Evolutionary conservation across 2,797 vertebrate species (phyloP), one percentile per base, ranked within the genome.

Genomic region (Hippopotamyrus pictus): DNA sequence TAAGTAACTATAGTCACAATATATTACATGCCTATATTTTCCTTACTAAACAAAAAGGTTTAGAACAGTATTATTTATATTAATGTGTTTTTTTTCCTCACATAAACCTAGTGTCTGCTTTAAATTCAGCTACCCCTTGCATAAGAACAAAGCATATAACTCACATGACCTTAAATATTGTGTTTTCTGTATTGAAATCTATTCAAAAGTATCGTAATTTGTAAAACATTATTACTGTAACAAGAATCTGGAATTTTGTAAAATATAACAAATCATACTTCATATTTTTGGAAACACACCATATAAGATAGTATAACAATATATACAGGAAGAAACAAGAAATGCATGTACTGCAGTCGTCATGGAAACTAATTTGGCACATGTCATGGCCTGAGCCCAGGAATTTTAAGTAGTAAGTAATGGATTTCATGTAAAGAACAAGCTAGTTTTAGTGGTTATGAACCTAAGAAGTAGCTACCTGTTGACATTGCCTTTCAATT

Each of bases 31-130:
- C 29, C 29, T 73, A 73, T 73, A 73, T 73, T 37, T 33, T 22
- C 37, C 5, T 73, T 33, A 37, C 5, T 73, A 82, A 82, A 41
- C 37, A n/a, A 82, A 76, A 82, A 46, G 41, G 4, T 73, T 41
- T 73, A 46, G 19, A 82, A 82, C 17, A 82, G 76, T 46, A 82
- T 82, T 46, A n/a, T 82, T 82, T 82, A 82, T 82, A 82, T 82
- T n/a, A 46, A n/a, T 82, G 41, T 46, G 3, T 82, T 46, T n/a
- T 41, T 3, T 82, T 9, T 1, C 29, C 41, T 82, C 19, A 46
- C 1, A 82, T 82, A 82, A 82, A 82, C 6, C 3, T 82, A 79
- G 7, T 44, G 37, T 19, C 76, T 82, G 5, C 14, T 79, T 44
- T 7, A 19, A 44, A 79, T n/a, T 44, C 73, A 41, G 17, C 6